Conservation (phyloP, 2,888 invertebrate genomes). For the Microplitis manilae region DNA sequence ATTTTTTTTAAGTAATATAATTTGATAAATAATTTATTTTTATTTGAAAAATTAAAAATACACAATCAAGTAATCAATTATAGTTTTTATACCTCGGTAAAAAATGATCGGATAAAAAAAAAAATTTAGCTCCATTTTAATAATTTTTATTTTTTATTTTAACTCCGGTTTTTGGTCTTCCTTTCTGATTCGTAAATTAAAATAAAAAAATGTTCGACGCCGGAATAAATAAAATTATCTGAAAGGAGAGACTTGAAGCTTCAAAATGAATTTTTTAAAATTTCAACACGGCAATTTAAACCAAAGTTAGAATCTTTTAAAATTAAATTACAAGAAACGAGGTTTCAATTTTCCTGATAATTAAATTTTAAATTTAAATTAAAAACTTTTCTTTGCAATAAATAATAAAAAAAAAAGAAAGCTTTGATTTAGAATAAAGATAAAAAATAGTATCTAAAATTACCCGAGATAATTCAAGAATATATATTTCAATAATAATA, state of each 20-base stretch:
- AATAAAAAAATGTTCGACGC: too few relatives aligned
- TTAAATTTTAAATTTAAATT: neutral
- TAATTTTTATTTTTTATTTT: too few relatives aligned
- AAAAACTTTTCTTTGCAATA: neutral
- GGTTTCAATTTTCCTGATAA: neutral
- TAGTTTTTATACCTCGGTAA: too few relatives aligned
- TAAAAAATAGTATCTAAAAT: neutral
- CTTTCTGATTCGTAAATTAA: too few relatives aligned
- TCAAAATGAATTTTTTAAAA: neutral
- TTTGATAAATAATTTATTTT: neutral
- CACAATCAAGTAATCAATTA: too few relatives aligned
- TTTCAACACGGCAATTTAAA: neutral
- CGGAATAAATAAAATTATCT: too few relatives aligned
- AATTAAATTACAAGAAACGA: neutral
- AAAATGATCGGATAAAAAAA: too few relatives aligned
- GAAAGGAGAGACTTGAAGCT: too few relatives aligned
- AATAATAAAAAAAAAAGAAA: neutral
- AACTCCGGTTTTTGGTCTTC: too few relatives aligned
- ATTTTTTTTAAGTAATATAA: neutral
- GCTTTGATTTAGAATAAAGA: neutral
- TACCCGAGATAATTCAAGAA: neutral
- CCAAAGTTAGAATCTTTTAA: neutral
- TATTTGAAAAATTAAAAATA: neutral
- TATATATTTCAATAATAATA: neutral
- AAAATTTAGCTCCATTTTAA: too few relatives aligned